Conservation (phyloP, 2,113 vertebrate genomes). For the Rhea pennata region DNA sequence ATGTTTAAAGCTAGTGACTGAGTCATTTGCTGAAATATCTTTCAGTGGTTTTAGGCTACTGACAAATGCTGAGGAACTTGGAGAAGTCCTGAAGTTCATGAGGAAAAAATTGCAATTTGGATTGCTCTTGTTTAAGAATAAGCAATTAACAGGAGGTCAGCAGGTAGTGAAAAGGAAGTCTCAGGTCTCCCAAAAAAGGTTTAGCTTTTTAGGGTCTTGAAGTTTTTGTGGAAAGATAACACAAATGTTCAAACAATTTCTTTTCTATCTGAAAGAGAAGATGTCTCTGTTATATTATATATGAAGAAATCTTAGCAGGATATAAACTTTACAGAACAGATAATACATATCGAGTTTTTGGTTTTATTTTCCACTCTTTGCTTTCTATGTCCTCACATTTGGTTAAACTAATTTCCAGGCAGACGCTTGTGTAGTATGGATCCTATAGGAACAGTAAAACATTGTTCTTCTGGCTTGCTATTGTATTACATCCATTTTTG, state of each 20-base stretch:
- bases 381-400: not conserved
- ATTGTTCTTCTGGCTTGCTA: not conserved
- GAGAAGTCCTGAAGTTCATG: not conserved
- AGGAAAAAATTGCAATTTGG: not conserved
- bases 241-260: not conserved
- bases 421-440: not conserved
- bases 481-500: not conserved
- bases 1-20: not conserved
- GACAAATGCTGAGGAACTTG: not conserved
- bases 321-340: not conserved
- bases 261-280: not conserved
- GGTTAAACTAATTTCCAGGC: not conserved
- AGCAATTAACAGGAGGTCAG: not conserved
- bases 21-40: not conserved
- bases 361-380: not conserved
- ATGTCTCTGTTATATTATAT: not conserved
- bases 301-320: not conserved
- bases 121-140: not conserved
- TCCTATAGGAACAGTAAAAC: not conserved
- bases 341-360: not conserved
- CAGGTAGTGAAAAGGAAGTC: constrained; percentile 9
- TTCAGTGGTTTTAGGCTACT: not conserved
- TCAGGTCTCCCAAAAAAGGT: constrained; percentile 29
- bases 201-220: not conserved
- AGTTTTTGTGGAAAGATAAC: not conserved